Base-by-base conservation (phyloP, 1,140 invertebrate species). In the Pseudomyrmex flavicornis region DNA sequence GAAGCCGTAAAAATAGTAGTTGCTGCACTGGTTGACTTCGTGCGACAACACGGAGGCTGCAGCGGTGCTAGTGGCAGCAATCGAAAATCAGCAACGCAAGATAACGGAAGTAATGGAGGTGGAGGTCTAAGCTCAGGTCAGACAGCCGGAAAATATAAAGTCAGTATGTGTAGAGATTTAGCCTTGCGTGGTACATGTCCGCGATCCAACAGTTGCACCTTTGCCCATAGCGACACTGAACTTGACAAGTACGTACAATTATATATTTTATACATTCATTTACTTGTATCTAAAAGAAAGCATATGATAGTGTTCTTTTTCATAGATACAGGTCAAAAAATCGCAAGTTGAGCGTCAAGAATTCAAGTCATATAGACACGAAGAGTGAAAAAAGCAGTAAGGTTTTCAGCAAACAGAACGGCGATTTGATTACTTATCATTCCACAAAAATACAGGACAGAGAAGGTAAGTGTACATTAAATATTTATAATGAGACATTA, bases 211-310 rank as follows among this genome's bases (percentile, higher is more conserved):
- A 97, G 96, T 89, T 99, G 98, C 93, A 98, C 98, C 0, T 99
- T 98, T 95, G 98, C 98, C 46, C 98, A 99, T 93, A 98, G 97
- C 9, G 97, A 98, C 82, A 97, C 98, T 82, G 98, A 99, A 93
- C 94, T 99, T 17, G 98, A 98, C 91, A 97, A 97, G 95, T 98
- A 95, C 91, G 94, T 89, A 35, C 5, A 35, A 35, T 56, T 17
- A 46, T 17, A 5, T 8, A 35, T 54, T 35, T 20, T 9, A 46
- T 63, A 52, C 9, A 70, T 56, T 69, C 7, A 59, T 62, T 69
- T 58, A 35, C 12, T 72, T 70, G n/a, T n/a, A 54, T 54, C 10
- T 48, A 46, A 2, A 46, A 17, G 15, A 65, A 50, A 7, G 17
- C 4, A 13, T 1, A n/a, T n/a, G 8, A 58, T 15, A 3, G 13